Evolutionary conservation across 1,140 invertebrate species (phyloP).

Genomic region (Cryptotermes secundus): DNA sequence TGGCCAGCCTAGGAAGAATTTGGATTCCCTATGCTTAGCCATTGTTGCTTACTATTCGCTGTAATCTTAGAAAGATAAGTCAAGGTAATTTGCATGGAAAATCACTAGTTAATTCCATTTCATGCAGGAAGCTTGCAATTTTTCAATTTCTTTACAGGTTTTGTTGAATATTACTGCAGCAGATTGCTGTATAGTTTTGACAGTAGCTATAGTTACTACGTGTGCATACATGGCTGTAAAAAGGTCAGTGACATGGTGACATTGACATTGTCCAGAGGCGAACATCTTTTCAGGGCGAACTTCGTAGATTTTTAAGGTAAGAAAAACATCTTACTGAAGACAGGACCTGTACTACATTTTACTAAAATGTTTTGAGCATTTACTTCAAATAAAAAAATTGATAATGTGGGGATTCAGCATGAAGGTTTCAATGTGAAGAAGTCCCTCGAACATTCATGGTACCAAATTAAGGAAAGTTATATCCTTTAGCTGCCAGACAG

Average conservation of each 20-base stretch:
- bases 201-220: background rate
- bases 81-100: background rate
- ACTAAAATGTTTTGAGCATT: too few species aligned
- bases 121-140: background rate
- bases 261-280: background rate
- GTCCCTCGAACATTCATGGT: too few species aligned
- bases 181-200: background rate
- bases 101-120: background rate
- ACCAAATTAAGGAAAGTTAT: too few species aligned
- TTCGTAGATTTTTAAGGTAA: background rate
- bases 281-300: conserved; percentile 1
- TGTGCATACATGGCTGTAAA: background rate
- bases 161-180: background rate
- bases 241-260: background rate
- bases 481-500: too few species aligned
- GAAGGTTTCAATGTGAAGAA: too few species aligned
- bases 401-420: too few species aligned
- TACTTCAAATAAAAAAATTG: too few species aligned
- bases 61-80: background rate
- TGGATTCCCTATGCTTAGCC: too few species aligned
- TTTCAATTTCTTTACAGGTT: background rate
- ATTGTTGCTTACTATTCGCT: background rate
- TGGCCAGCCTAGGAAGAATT: too few species aligned
- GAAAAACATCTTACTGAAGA: background rate
- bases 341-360: too few species aligned